Base-by-base conservation (phyloP, 2,888 invertebrate genomes). In the Drosophila pseudotalamancana region DNA sequence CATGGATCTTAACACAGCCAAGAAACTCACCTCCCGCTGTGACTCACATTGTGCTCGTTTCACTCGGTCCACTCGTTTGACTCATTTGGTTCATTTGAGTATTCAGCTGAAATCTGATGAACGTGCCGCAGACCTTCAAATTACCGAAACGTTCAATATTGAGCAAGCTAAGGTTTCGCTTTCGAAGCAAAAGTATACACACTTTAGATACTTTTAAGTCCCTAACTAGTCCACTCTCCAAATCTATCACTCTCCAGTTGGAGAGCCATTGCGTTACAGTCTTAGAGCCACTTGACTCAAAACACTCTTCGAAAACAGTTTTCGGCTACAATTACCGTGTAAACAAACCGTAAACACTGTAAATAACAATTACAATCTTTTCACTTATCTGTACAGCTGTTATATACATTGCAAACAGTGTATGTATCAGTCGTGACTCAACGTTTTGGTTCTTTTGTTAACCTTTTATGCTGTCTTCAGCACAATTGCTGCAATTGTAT, bases 41-140 rank as follows among this genome's bases (percentile, higher is more conserved):
- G 75, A 60, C 31, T 43, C 45, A 50, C 35, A 59, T 78, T 16
- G 14, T 71, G 68, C 46, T 78, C 76, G 11, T n/a, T n/a, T 42
- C 27, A n/a, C 16, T 43, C 11, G 29, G n/a, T n/a, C n/a, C 29
- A 3, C 48, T 78, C 76, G n/a, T 82, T 19, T 43, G 82, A 81
- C 49, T 84, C 78, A 79, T 39, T 29, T n/a, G 27, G 23, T 59
- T 49, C 76, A 78, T 34, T 34, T 19, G 32, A 29, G 64, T 53
- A 42, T 75, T 65, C 37, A 46, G 39, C 37, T 54, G 79, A 82
- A 85, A 79, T 79, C 51, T 46, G 81, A 77, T 72, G 56, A 76
- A 70, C 74, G 66, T 83, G 78, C 49, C 45, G 40, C 70, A 45
- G 16, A 18, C 27, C n/a, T 42, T 35, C 27, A 8, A n/a, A 18